Base-by-base conservation (phyloP, 1,140 invertebrate genomes). In the Drosophila eugracilis region DNA sequence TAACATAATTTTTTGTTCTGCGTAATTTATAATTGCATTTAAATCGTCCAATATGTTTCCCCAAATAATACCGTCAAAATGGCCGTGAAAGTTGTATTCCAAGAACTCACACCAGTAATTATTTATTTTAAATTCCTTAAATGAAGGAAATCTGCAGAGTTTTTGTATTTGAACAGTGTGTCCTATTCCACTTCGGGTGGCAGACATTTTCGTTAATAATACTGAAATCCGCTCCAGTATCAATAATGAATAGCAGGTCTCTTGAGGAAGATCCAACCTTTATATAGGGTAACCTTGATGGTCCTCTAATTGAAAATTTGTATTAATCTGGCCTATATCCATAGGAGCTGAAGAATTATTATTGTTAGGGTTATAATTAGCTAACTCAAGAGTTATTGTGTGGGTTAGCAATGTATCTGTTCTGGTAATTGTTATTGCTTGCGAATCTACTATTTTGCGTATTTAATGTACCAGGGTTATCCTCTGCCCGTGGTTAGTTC, bases 61-160 rank as follows among this genome's bases (percentile, higher is more conserved):
- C 5, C 48, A n/a, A n/a, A 52, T 52, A 22, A 52, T 12, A 0
- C 48, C 48, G 6, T 52, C 48, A 6, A 52, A 52, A 15, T 12
- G 6, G 2, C n/a, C 15, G n/a, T 52, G 36, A 7, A 60, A 57
- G 30, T 57, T 45, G 30, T 57, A 57, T 57, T 57, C 26, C 24
- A 54, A 30, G 7, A 45, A 39, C 2, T n/a, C 10, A 5, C 6
- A 53, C 52, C 1, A 36, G 5, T 36, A 36, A 36, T 5, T 14
- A n/a, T n/a, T n/a, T n/a, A n/a, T n/a, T n/a, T n/a, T n/a, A 30
- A 30, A 30, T 30, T 30, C 28, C 10, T 30, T 30, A 30, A 30
- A 30, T 30, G 5, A 30, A 30, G 7, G 28, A 30, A 30, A 30
- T 1, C 28, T 30, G 10, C 28, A 30, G 7, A 30, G 28, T 30